phyloP scores from a whole-genome alignment of 2,888 invertebrate species.

The Drosophila algonquin region DNA sequence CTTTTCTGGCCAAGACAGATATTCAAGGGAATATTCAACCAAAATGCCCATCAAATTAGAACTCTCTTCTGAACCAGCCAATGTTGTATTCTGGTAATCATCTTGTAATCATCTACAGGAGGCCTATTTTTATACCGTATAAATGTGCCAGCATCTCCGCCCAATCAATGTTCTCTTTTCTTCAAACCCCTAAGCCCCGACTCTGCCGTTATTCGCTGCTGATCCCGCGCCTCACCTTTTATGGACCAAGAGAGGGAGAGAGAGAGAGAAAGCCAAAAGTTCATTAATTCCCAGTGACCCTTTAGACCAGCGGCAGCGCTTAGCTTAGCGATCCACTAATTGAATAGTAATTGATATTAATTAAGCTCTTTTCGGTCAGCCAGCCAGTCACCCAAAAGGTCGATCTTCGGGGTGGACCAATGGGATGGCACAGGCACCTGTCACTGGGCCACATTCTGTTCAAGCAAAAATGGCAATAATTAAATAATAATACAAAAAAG shows the following conservation, averaged over 20 bases:
- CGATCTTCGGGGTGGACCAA: slow-evolving; percentile 28
- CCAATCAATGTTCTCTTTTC: slow-evolving; percentile 6
- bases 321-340: slow-evolving; percentile 57
- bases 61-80: no score
- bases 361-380: slow-evolving; percentile 44
- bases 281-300: slow-evolving; percentile 61
- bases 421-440: slow-evolving; percentile 25
- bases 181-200: not conserved
- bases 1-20: no score
- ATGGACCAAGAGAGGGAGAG: not conserved
- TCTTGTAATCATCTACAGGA: not conserved
- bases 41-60: no score
- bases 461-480: slow-evolving; percentile 40
- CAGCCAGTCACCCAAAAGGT: slow-evolving; percentile 46
- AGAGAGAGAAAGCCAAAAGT: slow-evolving; percentile 47
- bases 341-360: slow-evolving; percentile 78
- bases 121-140: not conserved
- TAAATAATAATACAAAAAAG: slow-evolving; percentile 34
- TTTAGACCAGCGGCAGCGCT: slow-evolving; percentile 30
- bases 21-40: no score
- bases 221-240: slow-evolving; percentile 28
- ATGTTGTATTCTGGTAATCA: no score
- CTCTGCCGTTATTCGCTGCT: not conserved
- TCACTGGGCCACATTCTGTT: slow-evolving; percentile 33
- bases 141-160: not conserved